These are phyloP conservation scores for Chanos chanos DNA, from an alignment of 2,797 vertebrate species.

Conservation along the genomic window DNA sequence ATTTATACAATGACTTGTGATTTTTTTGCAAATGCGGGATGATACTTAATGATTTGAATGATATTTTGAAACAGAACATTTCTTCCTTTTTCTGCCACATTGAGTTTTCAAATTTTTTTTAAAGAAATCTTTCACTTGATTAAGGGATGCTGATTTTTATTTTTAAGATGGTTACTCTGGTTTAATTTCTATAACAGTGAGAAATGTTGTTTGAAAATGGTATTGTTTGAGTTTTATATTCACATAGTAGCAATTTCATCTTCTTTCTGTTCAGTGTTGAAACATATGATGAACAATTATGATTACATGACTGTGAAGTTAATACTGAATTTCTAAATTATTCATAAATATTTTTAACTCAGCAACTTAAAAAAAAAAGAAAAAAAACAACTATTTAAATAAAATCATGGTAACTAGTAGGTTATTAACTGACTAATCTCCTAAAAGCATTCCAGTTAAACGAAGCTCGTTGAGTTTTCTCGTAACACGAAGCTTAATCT, in stretches of 20 bases:
- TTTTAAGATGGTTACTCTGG: too few species aligned
- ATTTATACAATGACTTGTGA: background rate
- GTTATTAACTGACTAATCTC: constrained; percentile 70
- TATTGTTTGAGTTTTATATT: constrained; percentile 12
- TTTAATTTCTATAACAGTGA: background rate
- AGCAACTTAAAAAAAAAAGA: constrained; percentile 52
- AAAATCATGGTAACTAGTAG: constrained; percentile 71
- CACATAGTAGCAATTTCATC: constrained; percentile 12
- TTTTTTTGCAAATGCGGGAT: background rate
- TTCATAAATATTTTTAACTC: constrained; percentile 78
- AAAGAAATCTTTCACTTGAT: too few species aligned
- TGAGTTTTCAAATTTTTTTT: background rate
- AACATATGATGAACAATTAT: constrained; percentile 11
- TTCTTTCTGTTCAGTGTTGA: background rate
- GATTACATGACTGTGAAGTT: too few species aligned
- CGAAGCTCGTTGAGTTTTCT: too few species aligned
- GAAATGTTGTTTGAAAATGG: background rate
- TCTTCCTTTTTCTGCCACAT: constrained; percentile 19
- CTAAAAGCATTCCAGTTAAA: constrained; percentile 60
- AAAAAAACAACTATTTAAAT: constrained; percentile 54
- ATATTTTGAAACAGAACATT: constrained; percentile 22
- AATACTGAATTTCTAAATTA: constrained; percentile 67
- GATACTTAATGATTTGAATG: too few species aligned
- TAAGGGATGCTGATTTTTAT: too few species aligned
- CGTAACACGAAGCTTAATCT: constrained; percentile 71